These are phyloP conservation scores for Lumbricus terrestris DNA, from an alignment of 2,888 invertebrate species.

Conservation along the genomic window DNA sequence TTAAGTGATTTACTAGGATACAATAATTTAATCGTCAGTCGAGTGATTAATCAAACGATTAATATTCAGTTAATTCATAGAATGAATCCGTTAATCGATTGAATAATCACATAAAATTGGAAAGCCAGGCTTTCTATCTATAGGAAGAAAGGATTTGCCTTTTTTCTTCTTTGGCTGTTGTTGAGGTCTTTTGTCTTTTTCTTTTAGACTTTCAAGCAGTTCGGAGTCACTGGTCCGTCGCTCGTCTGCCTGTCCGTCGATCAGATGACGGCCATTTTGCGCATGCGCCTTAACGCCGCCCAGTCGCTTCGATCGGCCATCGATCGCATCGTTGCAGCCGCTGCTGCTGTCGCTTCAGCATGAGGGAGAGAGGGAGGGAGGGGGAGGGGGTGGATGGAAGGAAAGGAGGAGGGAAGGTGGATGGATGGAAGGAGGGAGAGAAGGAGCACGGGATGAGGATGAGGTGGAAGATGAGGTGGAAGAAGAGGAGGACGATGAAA, in stretches of 20 bases:
- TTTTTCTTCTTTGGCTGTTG: neutral
- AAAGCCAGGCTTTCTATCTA: neutral
- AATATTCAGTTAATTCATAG: neutral
- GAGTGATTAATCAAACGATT: neutral
- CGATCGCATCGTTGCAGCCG: constrained; percentile 8
- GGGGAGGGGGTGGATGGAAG: neutral
- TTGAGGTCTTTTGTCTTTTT: neutral
- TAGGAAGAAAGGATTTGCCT: neutral
- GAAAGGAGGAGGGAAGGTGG: neutral
- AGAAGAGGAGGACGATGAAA: neutral
- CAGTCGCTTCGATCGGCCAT: constrained; percentile 22
- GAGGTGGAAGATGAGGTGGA: no score
- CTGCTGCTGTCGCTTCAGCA: neutral
- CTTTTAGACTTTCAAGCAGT: constrained; percentile 12
- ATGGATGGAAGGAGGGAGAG: neutral
- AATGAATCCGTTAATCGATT: neutral
- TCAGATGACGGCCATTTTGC: constrained; percentile 18
- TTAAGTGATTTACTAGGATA: neutral
- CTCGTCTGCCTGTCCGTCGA: constrained; percentile 12
- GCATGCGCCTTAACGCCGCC: constrained; percentile 16
- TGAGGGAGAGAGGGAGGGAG: neutral
- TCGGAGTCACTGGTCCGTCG: neutral
- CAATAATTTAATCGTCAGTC: neutral
- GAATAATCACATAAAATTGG: neutral
- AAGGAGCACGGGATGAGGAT: no score